A percentile compares a stretch with the other conserved stretches of the same genome.
Conservation (phyloP, 2,888 invertebrate genomes). For the Morpho helenor region DNA sequence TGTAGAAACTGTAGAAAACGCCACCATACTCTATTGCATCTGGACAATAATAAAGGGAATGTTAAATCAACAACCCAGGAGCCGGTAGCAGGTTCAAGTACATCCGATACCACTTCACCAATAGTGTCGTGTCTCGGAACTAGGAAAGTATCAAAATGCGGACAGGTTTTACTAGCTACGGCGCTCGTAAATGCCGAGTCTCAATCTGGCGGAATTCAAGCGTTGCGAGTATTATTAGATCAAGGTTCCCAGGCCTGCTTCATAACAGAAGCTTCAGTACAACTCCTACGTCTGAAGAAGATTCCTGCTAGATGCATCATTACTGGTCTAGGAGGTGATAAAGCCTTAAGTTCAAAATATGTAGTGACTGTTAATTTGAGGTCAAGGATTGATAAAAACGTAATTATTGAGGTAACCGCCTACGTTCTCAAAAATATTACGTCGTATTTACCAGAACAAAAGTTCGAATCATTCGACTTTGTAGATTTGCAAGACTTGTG, state of each 20-base stretch:
- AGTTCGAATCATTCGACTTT: constrained; percentile 16
- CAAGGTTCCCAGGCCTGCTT: constrained; percentile 34
- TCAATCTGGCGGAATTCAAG: constrained; percentile 11
- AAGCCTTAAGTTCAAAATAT: neutral
- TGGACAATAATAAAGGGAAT: neutral
- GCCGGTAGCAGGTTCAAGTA: too few relatives aligned
- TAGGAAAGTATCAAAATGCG: neutral
- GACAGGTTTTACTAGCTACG: constrained; percentile 30
- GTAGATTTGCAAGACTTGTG: constrained; percentile 18
- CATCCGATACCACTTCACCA: too few relatives aligned
- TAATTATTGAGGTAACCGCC: neutral
- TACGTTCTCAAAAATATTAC: constrained; percentile 26
- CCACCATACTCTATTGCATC: constrained; percentile 28
- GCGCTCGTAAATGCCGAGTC: constrained; percentile 28
- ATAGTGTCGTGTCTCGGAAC: neutral
- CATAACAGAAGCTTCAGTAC: constrained; percentile 31
- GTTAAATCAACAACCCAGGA: too few relatives aligned
- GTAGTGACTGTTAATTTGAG: neutral
- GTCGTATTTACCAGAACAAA: constrained; percentile 18
- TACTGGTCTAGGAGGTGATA: neutral
- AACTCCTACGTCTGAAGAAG: constrained; percentile 24
- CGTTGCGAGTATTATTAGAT: constrained; percentile 28
- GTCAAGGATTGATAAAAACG: neutral
- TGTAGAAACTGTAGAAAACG: constrained; percentile 23
- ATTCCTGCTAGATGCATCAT: neutral